Conservation (phyloP, 2,113 vertebrate genomes). For the Sceloporus tristichus region DNA sequence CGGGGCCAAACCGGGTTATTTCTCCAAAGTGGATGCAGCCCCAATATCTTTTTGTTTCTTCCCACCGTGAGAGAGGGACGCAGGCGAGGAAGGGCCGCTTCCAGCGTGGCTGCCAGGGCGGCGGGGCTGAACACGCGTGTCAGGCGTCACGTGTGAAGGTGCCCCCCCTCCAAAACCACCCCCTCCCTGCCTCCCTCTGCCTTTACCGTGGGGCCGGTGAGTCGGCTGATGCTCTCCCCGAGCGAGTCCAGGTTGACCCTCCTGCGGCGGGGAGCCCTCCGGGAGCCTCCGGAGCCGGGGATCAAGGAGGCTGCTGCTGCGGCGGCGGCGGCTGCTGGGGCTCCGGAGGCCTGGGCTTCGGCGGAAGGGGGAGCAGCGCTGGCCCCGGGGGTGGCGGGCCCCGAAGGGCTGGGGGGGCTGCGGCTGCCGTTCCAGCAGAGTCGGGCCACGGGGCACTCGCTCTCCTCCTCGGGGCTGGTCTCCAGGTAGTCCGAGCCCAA, state of each 20-base stretch:
- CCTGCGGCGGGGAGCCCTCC: constrained; percentile 86
- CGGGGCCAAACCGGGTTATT: too few relatives aligned
- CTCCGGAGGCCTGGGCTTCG: constrained; percentile 43
- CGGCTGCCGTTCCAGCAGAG: constrained; percentile 91
- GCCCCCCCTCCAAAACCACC: too few relatives aligned
- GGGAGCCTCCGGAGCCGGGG: constrained; percentile 60
- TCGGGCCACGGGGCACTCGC: constrained; percentile 85
- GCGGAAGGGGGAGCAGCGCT: constrained; percentile 47
- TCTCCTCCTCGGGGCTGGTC: constrained; percentile 88
- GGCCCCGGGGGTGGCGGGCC: constrained; percentile 34
- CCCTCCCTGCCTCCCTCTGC: not conserved
- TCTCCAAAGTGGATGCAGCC: too few relatives aligned
- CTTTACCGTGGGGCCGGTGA: constrained; percentile 94
- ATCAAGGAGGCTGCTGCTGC: not conserved
- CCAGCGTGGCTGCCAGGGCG: not conserved
- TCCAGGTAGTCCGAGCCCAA: constrained; percentile 92
- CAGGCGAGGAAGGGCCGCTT: not conserved
- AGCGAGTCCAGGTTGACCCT: constrained; percentile 96
- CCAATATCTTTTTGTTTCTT: too few relatives aligned
- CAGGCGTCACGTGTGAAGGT: not conserved
- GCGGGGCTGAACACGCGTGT: not conserved
- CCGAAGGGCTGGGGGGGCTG: constrained; percentile 81
- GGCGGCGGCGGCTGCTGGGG: constrained; percentile 64
- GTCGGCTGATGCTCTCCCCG: constrained; percentile 92
- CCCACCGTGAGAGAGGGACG: too few relatives aligned